Conservation (phyloP, 2,888 invertebrate species). For the Morinoia aosen region DNA sequence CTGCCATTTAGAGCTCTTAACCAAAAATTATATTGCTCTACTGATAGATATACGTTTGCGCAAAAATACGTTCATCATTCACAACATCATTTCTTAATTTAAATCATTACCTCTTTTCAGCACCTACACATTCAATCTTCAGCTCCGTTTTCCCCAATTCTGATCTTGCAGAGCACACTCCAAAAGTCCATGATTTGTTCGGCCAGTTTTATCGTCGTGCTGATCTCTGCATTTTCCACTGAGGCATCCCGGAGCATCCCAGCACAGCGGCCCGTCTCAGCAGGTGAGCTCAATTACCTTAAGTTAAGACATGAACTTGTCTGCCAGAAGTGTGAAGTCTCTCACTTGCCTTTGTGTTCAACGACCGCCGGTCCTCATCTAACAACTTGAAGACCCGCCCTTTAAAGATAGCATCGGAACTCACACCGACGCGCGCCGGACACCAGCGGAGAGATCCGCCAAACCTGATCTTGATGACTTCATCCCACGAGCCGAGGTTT, state of each 20-base stretch:
- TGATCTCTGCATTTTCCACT: background rate
- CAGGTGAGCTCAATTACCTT: constrained; percentile 39
- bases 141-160: background rate
- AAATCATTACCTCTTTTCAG: background rate
- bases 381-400: constrained; percentile 49
- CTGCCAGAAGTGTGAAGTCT: constrained; percentile 52
- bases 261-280: background rate
- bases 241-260: background rate
- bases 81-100: no score
- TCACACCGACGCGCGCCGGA: constrained; percentile 20
- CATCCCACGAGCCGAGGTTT: background rate
- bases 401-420: constrained; percentile 42
- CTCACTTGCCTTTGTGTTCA: constrained; percentile 47
- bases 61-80: background rate
- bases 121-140: background rate
- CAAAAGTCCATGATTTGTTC: background rate
- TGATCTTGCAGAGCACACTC: background rate
- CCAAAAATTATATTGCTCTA: no score
- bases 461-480: constrained; percentile 44
- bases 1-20: no score
- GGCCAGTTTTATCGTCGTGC: background rate
- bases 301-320: constrained; percentile 50
- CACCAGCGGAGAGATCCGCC: constrained; percentile 26
- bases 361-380: constrained; percentile 41
- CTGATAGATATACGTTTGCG: no score